Evolutionary conservation across 2,113 vertebrate genomes (phyloP).

Genomic region (Sula dactylatra): DNA sequence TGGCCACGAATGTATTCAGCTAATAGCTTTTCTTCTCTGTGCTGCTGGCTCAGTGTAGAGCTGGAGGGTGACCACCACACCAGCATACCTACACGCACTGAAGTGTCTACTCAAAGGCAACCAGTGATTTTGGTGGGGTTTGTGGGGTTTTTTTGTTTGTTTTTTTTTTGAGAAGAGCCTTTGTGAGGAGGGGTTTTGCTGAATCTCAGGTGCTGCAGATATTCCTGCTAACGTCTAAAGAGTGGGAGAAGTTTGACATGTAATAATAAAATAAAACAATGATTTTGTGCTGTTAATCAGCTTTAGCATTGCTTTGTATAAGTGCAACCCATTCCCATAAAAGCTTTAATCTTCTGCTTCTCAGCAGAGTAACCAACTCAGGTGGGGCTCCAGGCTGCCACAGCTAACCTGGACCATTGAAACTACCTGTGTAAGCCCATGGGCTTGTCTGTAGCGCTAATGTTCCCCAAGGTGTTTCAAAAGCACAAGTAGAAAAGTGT

Average conservation of each 20-base stretch:
- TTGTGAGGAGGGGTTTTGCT: not conserved
- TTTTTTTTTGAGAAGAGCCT: not conserved
- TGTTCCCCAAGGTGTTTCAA: not conserved
- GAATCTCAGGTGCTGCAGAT: not conserved
- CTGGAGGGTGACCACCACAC: not conserved
- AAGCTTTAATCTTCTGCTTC: not conserved
- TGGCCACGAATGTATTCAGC: not conserved
- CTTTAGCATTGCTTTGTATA: not conserved
- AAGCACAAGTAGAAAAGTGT: not conserved
- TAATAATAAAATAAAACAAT: not conserved
- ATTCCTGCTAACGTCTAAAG: not conserved
- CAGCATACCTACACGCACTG: not conserved
- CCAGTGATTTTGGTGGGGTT: not conserved
- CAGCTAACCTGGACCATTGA: not conserved
- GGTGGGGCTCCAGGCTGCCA: not conserved
- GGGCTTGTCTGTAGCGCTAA: accelerated
- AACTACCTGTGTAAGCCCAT: not conserved
- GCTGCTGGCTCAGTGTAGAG: not conserved
- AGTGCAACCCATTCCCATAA: not conserved
- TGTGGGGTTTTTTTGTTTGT: too few species aligned
- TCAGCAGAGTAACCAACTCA: not conserved
- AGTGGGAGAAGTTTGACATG: not conserved
- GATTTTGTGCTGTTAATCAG: not conserved
- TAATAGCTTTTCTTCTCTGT: not conserved
- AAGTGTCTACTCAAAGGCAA: not conserved